Conservation (phyloP, 1,140 invertebrate genomes). For the Pectinophora gossypiella region DNA sequence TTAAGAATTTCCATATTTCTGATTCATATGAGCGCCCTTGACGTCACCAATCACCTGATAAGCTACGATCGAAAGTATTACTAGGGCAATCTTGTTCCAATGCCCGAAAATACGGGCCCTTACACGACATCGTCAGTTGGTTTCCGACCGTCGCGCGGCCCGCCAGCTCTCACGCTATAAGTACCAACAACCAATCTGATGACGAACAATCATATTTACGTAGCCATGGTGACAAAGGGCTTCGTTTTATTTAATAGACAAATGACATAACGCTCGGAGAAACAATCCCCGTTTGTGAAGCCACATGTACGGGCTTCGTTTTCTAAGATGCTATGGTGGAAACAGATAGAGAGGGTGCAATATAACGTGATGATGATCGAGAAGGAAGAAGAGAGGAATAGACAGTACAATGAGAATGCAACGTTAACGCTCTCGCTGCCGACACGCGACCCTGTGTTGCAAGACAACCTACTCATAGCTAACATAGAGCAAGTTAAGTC, state of each 20-base stretch:
- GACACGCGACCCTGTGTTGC: conserved; percentile 47
- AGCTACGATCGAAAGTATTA: conserved; percentile 44
- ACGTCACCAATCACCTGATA: conserved; percentile 59
- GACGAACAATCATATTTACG: conserved; percentile 29
- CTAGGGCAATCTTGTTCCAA: conserved; percentile 47
- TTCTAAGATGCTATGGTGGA: conserved; percentile 69
- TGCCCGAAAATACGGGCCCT: conserved; percentile 40
- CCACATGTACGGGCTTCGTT: conserved; percentile 2
- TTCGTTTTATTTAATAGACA: conserved; percentile 14
- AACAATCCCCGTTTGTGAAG: background rate
- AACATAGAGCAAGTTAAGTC: conserved; percentile 75
- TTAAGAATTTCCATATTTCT: conserved; percentile 17
- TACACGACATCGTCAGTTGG: conserved; percentile 49
- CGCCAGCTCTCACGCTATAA: conserved; percentile 28
- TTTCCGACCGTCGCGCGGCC: conserved; percentile 43
- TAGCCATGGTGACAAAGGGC: conserved; percentile 51
- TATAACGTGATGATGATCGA: conserved; percentile 56
- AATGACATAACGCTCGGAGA: conserved; percentile 12
- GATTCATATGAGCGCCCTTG: conserved; percentile 14
- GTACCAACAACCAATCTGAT: conserved; percentile 23
- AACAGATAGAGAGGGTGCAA: conserved; percentile 54
- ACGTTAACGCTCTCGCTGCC: conserved; percentile 49
- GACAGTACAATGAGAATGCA: conserved; percentile 44
- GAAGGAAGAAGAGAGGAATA: conserved; percentile 48
- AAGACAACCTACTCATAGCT: conserved; percentile 58